phyloP scores from a whole-genome alignment of 1,140 invertebrate species.

The Panulirus ornatus region DNA sequence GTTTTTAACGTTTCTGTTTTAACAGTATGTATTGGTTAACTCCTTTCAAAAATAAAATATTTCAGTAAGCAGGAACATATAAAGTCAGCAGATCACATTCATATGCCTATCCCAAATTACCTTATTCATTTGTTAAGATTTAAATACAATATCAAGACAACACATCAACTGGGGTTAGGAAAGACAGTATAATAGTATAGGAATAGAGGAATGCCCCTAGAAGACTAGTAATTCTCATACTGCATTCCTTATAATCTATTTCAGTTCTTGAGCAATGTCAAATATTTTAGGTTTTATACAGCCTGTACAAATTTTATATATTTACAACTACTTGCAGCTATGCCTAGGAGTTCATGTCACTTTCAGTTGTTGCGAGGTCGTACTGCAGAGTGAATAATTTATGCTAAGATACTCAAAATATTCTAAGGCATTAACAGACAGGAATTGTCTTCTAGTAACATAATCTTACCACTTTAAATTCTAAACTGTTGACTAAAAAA shows the following conservation, averaged over 20 bases:
- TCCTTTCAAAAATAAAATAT: background rate
- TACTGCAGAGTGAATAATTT: slow-evolving; percentile 14
- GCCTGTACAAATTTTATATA: slow-evolving; percentile 3
- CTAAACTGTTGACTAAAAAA: slow-evolving; percentile 7
- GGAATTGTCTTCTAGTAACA: slow-evolving; percentile 5
- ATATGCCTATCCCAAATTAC: background rate
- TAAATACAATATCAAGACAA: background rate
- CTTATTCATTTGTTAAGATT: background rate
- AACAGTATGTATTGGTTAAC: background rate
- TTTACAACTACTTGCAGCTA: slow-evolving; percentile 6
- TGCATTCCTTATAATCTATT: slow-evolving; percentile 18
- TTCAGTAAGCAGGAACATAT: background rate
- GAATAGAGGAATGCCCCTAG: slow-evolving; percentile 5
- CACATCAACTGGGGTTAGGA: background rate
- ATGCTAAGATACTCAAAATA: slow-evolving; percentile 6
- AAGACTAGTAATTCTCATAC: slow-evolving; percentile 13
- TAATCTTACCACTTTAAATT: background rate
- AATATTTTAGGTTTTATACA: slow-evolving; percentile 19
- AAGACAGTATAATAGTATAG: background rate
- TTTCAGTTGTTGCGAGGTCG: slow-evolving; percentile 14
- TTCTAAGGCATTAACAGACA: slow-evolving; percentile 5
- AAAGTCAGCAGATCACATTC: background rate
- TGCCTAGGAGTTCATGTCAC: background rate
- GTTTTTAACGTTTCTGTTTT: background rate
- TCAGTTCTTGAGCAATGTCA: slow-evolving; percentile 5